Percentiles rank a stretch among this genome's conserved stretches.
These are phyloP conservation scores for Pygmarrhopalites habei DNA, from an alignment of 1,140 invertebrate species.

Conservation along the genomic window DNA sequence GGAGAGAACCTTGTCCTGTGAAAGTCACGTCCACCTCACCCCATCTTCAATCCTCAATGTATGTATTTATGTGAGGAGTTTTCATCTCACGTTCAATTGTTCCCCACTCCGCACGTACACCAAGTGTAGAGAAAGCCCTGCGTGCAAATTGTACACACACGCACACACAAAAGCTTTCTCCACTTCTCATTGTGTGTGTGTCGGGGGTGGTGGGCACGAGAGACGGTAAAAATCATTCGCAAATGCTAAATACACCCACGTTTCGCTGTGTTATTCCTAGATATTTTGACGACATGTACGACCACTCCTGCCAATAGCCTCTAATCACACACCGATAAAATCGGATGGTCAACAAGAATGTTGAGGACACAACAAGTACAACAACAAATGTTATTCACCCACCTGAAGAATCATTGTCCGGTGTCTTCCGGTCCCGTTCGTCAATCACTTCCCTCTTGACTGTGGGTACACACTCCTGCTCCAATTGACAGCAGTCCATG, in stretches of 20 bases:
- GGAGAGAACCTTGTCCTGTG: constrained; percentile 1
- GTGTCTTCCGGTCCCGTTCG: constrained; percentile 76
- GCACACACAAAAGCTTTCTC: background rate
- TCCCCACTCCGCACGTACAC: constrained; percentile 10
- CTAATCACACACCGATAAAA: too few species aligned
- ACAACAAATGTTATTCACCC: constrained; percentile 10
- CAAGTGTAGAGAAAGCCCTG: too few species aligned
- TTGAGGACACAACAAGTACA: too few species aligned
- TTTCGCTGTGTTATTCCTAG: too few species aligned
- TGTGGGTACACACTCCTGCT: constrained; percentile 52
- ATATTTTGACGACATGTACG: too few species aligned
- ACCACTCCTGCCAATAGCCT: too few species aligned
- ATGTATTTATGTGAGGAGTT: constrained; percentile 15
- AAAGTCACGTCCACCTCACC: constrained; percentile 13
- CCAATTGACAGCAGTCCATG: constrained; percentile 84
- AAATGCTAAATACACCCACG: too few species aligned
- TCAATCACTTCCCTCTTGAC: constrained; percentile 69
- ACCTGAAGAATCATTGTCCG: constrained; percentile 71
- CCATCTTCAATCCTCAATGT: constrained; percentile 1
- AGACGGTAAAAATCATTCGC: too few species aligned
- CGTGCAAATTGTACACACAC: constrained; percentile 6
- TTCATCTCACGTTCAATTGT: constrained; percentile 20
- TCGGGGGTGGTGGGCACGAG: background rate
- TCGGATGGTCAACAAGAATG: background rate
- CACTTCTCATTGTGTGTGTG: background rate